These are phyloP conservation scores for Chironomus tepperi DNA, from an alignment of 1,140 invertebrate species.

Conservation along the genomic window DNA sequence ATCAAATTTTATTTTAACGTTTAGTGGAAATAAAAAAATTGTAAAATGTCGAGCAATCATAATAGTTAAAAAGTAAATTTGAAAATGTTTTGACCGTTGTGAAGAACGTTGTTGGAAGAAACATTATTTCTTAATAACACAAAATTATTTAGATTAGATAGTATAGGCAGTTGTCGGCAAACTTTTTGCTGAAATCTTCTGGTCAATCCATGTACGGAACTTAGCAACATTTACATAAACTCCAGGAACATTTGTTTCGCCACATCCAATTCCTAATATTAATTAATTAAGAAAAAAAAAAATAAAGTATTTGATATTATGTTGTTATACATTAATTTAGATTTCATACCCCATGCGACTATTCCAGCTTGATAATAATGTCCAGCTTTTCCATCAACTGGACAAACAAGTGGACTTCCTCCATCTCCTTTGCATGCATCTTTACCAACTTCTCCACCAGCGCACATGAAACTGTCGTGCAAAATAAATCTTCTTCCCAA, in stretches of 20 bases:
- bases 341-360: constrained; percentile 53
- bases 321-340: no score
- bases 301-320: no score
- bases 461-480: constrained; percentile 53
- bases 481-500: constrained; percentile 48
- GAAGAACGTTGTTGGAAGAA: no score
- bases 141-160: no score
- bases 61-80: not conserved
- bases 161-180: not conserved
- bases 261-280: constrained; percentile 49
- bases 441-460: constrained; percentile 50
- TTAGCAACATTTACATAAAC: constrained; percentile 58
- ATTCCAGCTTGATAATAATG: constrained; percentile 54
- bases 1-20: no score
- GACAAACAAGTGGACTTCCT: constrained; percentile 60
- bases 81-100: not conserved
- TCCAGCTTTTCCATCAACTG: constrained; percentile 42
- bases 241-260: constrained; percentile 49
- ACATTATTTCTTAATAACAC: no score
- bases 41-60: no score
- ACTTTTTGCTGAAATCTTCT: not conserved
- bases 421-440: constrained; percentile 51
- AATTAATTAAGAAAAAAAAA: no score
- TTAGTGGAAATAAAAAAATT: no score
- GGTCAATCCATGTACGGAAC: constrained; percentile 54